A percentile compares a stretch with the other conserved stretches of the same genome.
Evolutionary conservation across 2,888 invertebrate species (phyloP).

Genomic region (Dryocosmus kuriphilus): DNA sequence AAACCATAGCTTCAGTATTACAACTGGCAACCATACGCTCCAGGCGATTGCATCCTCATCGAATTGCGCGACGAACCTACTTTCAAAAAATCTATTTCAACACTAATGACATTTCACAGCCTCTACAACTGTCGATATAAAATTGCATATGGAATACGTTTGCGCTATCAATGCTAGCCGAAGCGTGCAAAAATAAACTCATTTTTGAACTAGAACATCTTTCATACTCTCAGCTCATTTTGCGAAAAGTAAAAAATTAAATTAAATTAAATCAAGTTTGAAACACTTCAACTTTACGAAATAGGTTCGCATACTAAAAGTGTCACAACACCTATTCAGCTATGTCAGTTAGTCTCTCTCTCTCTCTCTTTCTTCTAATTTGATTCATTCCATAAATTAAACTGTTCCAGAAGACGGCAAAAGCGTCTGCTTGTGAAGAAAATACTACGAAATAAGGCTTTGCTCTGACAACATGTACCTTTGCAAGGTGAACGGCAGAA

Average conservation of each 20-base stretch:
- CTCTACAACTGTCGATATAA: slow-evolving; percentile 12
- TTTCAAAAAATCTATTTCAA: slow-evolving; percentile 50
- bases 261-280: neutral
- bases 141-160: slow-evolving; percentile 45
- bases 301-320: neutral
- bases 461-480: slow-evolving; percentile 62
- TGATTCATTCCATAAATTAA: slow-evolving; percentile 57
- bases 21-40: slow-evolving; percentile 87
- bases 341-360: neutral
- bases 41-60: slow-evolving; percentile 80
- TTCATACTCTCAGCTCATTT: neutral
- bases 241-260: no score
- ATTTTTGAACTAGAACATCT: slow-evolving; percentile 52
- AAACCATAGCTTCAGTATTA: slow-evolving; percentile 79
- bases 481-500: slow-evolving; percentile 71
- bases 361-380: neutral
- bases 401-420: slow-evolving; percentile 66
- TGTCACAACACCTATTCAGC: slow-evolving; percentile 27
- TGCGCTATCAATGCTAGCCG: slow-evolving; percentile 62
- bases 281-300: neutral
- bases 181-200: slow-evolving; percentile 64
- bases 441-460: slow-evolving; percentile 41
- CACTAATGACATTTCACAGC: slow-evolving; percentile 28
- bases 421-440: slow-evolving; percentile 56
- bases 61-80: slow-evolving; percentile 68